A percentile compares a stretch with the other conserved stretches of the same genome.
These are phyloP conservation scores for Phymanthus crucifer DNA, from an alignment of 92 coral and sea anemone genomes.

Conservation along the genomic window DNA sequence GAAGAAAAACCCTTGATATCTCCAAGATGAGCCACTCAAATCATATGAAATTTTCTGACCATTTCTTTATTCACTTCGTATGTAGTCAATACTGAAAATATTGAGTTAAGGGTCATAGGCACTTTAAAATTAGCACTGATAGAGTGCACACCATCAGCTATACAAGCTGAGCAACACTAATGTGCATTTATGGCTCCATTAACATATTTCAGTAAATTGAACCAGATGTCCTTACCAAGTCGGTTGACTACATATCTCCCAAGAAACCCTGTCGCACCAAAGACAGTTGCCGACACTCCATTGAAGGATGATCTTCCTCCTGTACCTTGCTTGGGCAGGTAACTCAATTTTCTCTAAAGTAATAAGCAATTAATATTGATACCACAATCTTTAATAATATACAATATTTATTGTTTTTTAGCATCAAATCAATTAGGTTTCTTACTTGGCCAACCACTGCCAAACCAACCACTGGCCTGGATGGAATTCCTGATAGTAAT, in stretches of 20 bases:
- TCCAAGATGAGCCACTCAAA: no score
- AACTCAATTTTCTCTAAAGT: conserved; percentile 77
- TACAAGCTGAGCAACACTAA: no score
- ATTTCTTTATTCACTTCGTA: no score
- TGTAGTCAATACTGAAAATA: no score
- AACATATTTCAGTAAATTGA: not conserved
- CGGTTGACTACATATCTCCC: conserved; percentile 96
- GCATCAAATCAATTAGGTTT: not conserved
- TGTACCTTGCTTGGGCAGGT: conserved; percentile 81
- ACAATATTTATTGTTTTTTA: not conserved
- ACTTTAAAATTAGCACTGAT: no score
- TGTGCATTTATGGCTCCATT: no score
- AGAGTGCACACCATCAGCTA: no score
- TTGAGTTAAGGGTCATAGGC: no score
- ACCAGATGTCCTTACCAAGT: conserved; percentile 57
- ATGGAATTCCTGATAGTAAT: conserved; percentile 33
- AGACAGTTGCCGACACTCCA: conserved; percentile 96
- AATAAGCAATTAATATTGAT: not conserved
- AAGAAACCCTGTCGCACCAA: conserved; percentile 94
- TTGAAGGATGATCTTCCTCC: conserved; percentile 96
- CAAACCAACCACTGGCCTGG: conserved; percentile 44
- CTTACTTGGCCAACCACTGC: conserved; percentile 47
- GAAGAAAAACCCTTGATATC: no score
- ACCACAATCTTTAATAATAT: no score
- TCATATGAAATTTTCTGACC: no score